Conservation (phyloP, 1,140 invertebrate species). For the Drosophila oshimai region DNA sequence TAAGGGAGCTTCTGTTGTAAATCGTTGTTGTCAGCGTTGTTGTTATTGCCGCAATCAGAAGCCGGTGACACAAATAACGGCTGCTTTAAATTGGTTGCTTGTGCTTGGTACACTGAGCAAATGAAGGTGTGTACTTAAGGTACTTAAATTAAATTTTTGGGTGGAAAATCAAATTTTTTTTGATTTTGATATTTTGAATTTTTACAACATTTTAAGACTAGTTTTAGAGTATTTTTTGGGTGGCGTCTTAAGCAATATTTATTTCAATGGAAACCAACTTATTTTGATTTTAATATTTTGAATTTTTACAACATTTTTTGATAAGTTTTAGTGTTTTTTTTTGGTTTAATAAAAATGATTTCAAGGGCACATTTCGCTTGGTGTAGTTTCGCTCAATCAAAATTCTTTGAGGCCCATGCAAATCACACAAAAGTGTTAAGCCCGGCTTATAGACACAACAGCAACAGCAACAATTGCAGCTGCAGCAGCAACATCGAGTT, state of each 20-base stretch:
- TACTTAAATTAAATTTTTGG: too few species aligned
- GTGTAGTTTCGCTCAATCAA: slow-evolving; percentile 12
- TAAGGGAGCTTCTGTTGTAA: slow-evolving; percentile 24
- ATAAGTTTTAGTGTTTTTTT: too few species aligned
- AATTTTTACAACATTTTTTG: too few species aligned
- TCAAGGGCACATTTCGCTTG: neutral
- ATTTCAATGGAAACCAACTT: too few species aligned
- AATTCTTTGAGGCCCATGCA: slow-evolving; percentile 16
- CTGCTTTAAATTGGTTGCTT: slow-evolving; percentile 9
- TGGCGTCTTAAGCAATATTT: too few species aligned
- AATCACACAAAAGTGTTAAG: slow-evolving; percentile 43
- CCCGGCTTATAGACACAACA: slow-evolving; percentile 28
- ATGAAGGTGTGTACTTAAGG: too few species aligned
- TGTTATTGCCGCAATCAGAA: slow-evolving; percentile 37
- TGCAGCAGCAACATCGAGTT: neutral
- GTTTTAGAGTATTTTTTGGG: too few species aligned
- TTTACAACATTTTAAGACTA: too few species aligned
- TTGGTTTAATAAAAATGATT: neutral
- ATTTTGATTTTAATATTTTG: too few species aligned
- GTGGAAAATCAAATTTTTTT: too few species aligned
- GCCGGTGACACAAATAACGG: slow-evolving; percentile 35
- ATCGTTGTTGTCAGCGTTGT: slow-evolving; percentile 6
- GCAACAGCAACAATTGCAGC: slow-evolving; percentile 1
- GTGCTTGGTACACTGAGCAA: neutral
- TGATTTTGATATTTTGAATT: too few species aligned